phyloP scores from a whole-genome alignment of 2,797 vertebrate species.

The Sebastes dallii region DNA sequence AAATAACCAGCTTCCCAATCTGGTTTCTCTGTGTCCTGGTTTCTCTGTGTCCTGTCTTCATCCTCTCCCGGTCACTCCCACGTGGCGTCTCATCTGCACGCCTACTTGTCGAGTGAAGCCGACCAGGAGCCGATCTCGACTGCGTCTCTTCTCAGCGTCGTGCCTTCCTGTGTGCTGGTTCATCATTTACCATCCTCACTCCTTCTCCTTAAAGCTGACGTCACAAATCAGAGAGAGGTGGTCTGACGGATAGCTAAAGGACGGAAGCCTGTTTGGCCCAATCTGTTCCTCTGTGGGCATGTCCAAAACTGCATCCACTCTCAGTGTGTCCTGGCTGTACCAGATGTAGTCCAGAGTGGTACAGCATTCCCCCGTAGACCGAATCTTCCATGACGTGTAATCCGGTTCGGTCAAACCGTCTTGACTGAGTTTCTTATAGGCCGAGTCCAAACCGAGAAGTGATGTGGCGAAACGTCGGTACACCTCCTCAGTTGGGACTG shows the following conservation, averaged over 20 bases:
- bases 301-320: constrained; percentile 86
- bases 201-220: constrained; percentile 88
- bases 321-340: constrained; percentile 88
- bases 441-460: constrained; percentile 90
- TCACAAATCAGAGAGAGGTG: constrained; percentile 97
- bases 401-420: constrained; percentile 89
- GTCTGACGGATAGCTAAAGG: constrained; percentile 94
- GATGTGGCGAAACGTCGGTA: constrained; percentile 89
- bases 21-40: background rate
- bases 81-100: background rate
- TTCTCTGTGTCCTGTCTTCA: background rate
- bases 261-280: constrained; percentile 93
- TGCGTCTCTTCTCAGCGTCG: background rate
- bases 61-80: background rate
- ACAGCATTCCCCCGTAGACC: constrained; percentile 91
- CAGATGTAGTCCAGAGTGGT: constrained; percentile 97
- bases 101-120: background rate
- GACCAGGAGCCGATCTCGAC: background rate
- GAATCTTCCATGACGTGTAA: constrained; percentile 97
- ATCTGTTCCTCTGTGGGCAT: constrained; percentile 94
- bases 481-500: constrained; percentile 91
- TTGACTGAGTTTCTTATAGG: constrained; percentile 90
- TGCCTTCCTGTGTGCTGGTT: background rate
- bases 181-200: background rate
- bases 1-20: background rate